Evolutionary conservation across 1,140 invertebrate genomes (phyloP), one percentile per base, ranked within the genome.

Genomic region (Arctopsyche grandis): DNA sequence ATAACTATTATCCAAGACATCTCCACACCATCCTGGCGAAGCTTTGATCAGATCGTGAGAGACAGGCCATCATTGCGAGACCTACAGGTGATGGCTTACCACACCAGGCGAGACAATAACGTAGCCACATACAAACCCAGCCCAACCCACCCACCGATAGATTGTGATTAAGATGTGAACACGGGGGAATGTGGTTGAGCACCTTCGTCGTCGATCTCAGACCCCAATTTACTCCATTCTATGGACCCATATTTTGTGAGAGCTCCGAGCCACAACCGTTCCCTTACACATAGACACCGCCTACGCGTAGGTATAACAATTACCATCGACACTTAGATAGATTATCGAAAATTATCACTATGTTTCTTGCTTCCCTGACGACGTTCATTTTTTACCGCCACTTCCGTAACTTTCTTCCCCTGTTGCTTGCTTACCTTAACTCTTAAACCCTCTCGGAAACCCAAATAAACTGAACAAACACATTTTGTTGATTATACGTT

Each of bases 91-190:
- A 52, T 52, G 48, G 48, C 16, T 14, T 10, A 14, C 16, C 48
- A 16, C 48, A 52, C 48, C 48, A 16, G 48, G 16, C 48, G 48
- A 52, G 48, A 52, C 48, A 52, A 52, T 52, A 52, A 52, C 29
- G 3, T 7, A 38, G 29, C 29, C 29, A 38, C 29, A 38, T 7
- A 38, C 7, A 38, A 38, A 52, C 16, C 48, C 48, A 52, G 12
- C 48, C 48, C 48, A 24, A 48, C 70, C 44, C 44, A 22, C 71
- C 43, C 19, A 56, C 24, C 63, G 16, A 56, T 21, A 74, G 71
- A 74, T 74, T 9, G 46, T 46, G 46, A 56, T 74, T 74, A 74
- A 74, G 71, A 74, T 74, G 71, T 56, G 71, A 74, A 74, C 69
- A 70, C 63, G 63, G 10, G 63, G 24, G 71, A 74, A 74, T 74